Conservation (phyloP, 2,797 vertebrate genomes). For the Enteromius thamalakanensis region DNA sequence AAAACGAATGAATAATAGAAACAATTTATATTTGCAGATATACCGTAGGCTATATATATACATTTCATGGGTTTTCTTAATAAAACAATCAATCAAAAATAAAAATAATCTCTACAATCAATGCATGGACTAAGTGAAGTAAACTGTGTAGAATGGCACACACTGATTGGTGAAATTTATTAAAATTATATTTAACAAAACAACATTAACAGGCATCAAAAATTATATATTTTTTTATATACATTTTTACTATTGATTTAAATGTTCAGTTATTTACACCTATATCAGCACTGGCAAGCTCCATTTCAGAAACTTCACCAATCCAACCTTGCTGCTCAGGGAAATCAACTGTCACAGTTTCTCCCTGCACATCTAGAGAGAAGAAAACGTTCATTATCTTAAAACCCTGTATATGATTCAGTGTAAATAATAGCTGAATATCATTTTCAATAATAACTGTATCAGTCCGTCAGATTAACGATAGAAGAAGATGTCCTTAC, state of each 20-base stretch:
- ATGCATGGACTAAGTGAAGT: background rate
- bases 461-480: background rate
- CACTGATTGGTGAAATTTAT: background rate
- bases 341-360: constrained; percentile 5
- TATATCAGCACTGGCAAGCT: background rate
- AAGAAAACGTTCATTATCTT: background rate
- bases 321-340: constrained; percentile 8
- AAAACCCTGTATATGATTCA: background rate
- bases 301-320: constrained; percentile 16
- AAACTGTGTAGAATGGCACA: background rate
- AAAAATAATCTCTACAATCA: background rate
- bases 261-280: background rate
- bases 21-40: background rate
- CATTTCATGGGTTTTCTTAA: background rate
- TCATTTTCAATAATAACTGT: background rate
- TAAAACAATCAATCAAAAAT: background rate
- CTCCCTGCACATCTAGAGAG: background rate
- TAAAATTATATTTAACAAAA: background rate
- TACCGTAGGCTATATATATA: background rate
- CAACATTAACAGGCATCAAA: background rate
- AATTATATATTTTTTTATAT: background rate
- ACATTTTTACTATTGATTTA: background rate
- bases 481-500: background rate
- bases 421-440: background rate
- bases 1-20: background rate